These are phyloP conservation scores for Epinotia brunnichana DNA, from an alignment of 2,888 invertebrate species.

Conservation along the genomic window DNA sequence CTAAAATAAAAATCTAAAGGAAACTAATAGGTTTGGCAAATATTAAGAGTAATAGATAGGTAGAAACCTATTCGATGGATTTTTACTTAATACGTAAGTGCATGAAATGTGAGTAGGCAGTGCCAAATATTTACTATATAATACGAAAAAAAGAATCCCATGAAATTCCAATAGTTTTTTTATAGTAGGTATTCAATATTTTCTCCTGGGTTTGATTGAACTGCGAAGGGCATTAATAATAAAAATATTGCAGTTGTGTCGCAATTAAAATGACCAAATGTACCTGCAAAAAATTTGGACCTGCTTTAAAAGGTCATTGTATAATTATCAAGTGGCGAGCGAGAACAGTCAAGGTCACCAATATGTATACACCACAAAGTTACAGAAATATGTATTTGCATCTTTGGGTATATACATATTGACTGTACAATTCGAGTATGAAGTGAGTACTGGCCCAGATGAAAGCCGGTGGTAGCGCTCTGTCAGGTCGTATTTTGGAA, in stretches of 20 bases:
- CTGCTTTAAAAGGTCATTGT: constrained; percentile 24
- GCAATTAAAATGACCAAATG: constrained; percentile 29
- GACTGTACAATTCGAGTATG: constrained; percentile 7
- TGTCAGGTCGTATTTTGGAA: constrained; percentile 5
- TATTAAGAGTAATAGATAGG: constrained; percentile 51
- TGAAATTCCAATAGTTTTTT: constrained; percentile 35
- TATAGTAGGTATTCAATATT: background rate
- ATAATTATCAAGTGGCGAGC: constrained; percentile 6
- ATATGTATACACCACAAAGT: no score
- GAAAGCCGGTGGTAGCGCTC: constrained; percentile 16
- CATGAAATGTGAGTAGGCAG: constrained; percentile 52
- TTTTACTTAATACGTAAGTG: constrained; percentile 55
- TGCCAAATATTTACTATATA: constrained; percentile 46
- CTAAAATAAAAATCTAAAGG: constrained; percentile 51
- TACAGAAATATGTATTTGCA: no score
- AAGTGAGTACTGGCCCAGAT: constrained; percentile 3
- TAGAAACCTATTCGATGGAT: constrained; percentile 53
- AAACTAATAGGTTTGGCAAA: constrained; percentile 49
- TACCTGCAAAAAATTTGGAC: constrained; percentile 29
- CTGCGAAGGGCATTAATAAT: constrained; percentile 11
- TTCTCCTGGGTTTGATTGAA: constrained; percentile 3
- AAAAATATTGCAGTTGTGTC: constrained; percentile 3
- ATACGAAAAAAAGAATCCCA: constrained; percentile 43
- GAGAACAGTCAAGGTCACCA: no score
- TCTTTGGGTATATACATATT: no score